These are phyloP conservation scores for Rhodophaea formosa DNA, from an alignment of 2,888 invertebrate genomes.

Conservation along the genomic window DNA sequence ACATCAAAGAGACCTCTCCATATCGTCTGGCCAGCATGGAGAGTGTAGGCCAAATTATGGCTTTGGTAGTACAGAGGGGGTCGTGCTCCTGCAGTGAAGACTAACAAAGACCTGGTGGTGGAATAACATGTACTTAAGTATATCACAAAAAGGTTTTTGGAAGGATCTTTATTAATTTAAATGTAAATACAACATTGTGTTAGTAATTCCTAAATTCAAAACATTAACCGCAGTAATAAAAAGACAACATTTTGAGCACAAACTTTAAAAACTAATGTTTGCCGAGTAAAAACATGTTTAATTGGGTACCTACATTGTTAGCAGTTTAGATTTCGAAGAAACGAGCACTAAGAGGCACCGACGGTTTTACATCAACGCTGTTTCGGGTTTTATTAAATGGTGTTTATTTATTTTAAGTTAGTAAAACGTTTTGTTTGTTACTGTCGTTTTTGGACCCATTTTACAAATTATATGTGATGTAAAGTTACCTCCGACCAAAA, in stretches of 20 bases:
- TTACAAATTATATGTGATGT: too few relatives aligned
- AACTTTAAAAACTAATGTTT: conserved; percentile 8
- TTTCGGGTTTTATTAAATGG: not conserved
- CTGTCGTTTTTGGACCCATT: too few relatives aligned
- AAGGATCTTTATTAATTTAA: too few relatives aligned
- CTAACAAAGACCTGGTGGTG: too few relatives aligned
- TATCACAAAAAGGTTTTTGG: not conserved
- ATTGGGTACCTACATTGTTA: conserved; percentile 1
- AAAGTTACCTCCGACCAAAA: too few relatives aligned
- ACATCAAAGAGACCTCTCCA: too few relatives aligned
- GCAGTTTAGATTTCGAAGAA: conserved; percentile 10
- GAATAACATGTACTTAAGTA: too few relatives aligned
- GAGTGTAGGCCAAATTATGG: too few relatives aligned
- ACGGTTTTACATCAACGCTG: not conserved
- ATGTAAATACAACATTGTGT: too few relatives aligned
- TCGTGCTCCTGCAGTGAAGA: too few relatives aligned
- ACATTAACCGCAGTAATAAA: not conserved
- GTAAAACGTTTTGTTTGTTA: not conserved
- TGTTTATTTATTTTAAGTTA: not conserved
- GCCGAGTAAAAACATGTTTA: conserved; percentile 8
- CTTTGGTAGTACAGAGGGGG: too few relatives aligned
- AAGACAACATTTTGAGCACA: not conserved
- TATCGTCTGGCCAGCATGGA: too few relatives aligned
- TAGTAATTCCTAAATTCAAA: not conserved
- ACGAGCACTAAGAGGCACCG: not conserved